Base-by-base conservation (phyloP, 2,888 invertebrate species). In the Apoda limacodes region DNA sequence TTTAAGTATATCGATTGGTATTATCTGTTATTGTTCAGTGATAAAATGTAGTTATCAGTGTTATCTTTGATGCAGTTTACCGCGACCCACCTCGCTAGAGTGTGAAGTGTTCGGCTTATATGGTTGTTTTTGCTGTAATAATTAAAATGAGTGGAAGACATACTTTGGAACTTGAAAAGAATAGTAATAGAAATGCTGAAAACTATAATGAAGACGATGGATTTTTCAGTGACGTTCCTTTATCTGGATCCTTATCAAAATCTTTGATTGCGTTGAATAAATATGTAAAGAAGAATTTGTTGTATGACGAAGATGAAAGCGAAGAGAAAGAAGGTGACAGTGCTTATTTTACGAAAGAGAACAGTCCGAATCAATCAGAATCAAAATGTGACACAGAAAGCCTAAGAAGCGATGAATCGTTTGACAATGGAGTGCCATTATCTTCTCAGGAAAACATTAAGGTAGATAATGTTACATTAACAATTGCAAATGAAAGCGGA, bases 281-380 rank as follows among this genome's bases (percentile, higher is more conserved):
- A 39, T 80, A 67, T 39, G 61, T 80, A 3, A 78, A 72, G 46
- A 70, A 69, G 34, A 78, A 78, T 62, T 59, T 80, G 37, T 53
- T 72, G 6, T 67, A 66, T 28, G 75, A 72, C 29, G 66, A 74
- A 33, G 60, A 56, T 39, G 46, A 42, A 4, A 34, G 23, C 4
- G 30, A 32, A 17, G 58, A 60, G 33, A 50, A 49, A 11, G 43
- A 46, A 13, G 43, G 54, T 26, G 78, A 80, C 35, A 55, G 55
- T 30, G 70, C 66, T 12, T 78, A 74, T 45, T 76, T 70, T 49
- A 71, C 78, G 15, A 76, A 76, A 45, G 76, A 76, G 49, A 72
- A 61, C 27, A 76, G 70, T 32, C 76, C 78, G 9, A 71, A 66
- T 39, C 61, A 74, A 37, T 68, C 65, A 20, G 57, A 61, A 22